These are phyloP conservation scores for Chaetorhynchus papuensis DNA, from an alignment of 2,113 vertebrate genomes.

Conservation along the genomic window DNA sequence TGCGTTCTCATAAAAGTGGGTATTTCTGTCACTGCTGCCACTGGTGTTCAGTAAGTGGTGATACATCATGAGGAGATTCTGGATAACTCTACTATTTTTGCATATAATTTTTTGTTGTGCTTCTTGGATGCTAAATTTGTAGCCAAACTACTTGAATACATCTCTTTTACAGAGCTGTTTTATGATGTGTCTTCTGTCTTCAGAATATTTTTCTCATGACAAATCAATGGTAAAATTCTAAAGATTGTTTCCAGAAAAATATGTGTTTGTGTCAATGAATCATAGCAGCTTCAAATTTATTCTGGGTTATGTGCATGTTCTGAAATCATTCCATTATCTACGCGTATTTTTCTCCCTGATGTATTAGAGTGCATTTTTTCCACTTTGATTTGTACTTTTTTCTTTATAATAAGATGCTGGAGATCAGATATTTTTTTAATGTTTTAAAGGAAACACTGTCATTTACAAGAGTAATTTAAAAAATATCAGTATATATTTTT, in stretches of 20 bases:
- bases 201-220: neutral
- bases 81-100: neutral
- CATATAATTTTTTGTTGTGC: neutral
- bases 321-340: neutral
- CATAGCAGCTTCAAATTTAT: neutral
- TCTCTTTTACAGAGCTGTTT: neutral
- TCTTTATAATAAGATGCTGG: neutral
- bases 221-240: neutral
- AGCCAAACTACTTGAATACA: neutral
- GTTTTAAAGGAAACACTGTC: neutral
- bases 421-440: neutral
- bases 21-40: neutral
- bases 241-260: neutral
- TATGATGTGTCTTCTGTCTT: neutral
- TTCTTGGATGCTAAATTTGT: neutral
- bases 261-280: neutral
- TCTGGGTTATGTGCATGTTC: neutral
- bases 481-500: neutral
- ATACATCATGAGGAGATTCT: fast-evolving
- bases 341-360: neutral
- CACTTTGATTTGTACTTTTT: neutral
- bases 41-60: neutral
- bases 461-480: neutral
- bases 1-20: neutral
- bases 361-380: neutral